Evolutionary conservation across 2,113 vertebrate species (phyloP), one percentile per base, ranked within the genome.

Genomic region (Pipa parva): DNA sequence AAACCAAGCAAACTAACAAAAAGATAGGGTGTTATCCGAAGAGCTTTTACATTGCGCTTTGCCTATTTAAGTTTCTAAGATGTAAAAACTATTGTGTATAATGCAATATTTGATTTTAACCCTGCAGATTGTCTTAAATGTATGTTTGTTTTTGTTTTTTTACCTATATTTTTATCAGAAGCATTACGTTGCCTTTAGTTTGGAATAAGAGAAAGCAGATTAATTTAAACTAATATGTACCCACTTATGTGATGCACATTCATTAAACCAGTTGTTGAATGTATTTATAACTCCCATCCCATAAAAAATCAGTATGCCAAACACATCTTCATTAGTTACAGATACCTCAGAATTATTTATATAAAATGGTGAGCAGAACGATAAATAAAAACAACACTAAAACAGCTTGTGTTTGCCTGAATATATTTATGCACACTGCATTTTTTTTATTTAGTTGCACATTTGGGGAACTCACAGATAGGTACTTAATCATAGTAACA

Each of bases 51-150:
- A 85, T 83, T 80, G 80, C 87, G 75, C 88, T 75, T 89, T 90
- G 82, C 87, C 85, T 95, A 95, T 95, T 93, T 92, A 93, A 92
- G 85, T 89, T 89, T 81, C 57, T 89, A 90, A 93, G 88, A 85
- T 99, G 95, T 99, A 98, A 98, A 93, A 86, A 89, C 88, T 88
- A 90, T 87, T 89, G 87, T 93, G 91, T 93, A 91, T 92, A 92
- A 87, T 76, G 75, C 87, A 83, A 89, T 83, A 88, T 81, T 76
- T 85, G 88, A 92, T 94, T 94, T 91, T 93, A 90, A 87, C 85
- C 83, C 86, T 87, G 89, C 89, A 82, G 82, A 93, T 87, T 89
- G 93, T 92, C 90, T 95, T 94, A 90, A 88, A 80, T 91, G 92
- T 95, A 92, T 91, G 91, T 92, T 92, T 68, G 92, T 92, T 94